Evolutionary conservation across 2,797 vertebrate genomes (phyloP), one percentile per base, ranked within the genome.

Genomic region (Diplodus puntazzo): DNA sequence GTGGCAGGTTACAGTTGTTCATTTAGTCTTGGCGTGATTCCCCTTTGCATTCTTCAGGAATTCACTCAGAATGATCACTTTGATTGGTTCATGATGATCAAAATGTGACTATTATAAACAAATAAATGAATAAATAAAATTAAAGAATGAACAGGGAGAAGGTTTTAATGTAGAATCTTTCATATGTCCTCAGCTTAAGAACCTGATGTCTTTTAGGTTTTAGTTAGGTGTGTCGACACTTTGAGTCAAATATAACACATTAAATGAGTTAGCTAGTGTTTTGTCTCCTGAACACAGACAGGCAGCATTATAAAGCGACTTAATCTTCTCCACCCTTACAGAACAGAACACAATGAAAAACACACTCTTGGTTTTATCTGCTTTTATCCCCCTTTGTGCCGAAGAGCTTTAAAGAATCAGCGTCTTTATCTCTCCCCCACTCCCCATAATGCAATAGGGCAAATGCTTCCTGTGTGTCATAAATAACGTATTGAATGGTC

Each of bases 401-500:
- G 61, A 85, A 88, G 87, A 91, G 92, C 91, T 90, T 93, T 93
- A 91, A 94, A 94, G 92, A 94, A 93, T 91, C 87, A 71, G 83
- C 87, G 53, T 90, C 90, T 93, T 93, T 92, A 94, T 92, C 92
- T 91, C 89, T 87, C 88, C 89, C 90, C 84, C 80, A 82, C 81
- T 87, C 80, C 75, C 83, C 84, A 85, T 95, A 96, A 96, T 95
- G 93, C 90, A 92, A 94, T 95, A 79, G 87, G 81, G 82, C 16
- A 77, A 92, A 87, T 84, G 93, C 93, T 95, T 95, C 95, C 94
- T 95, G 93, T 87, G 91, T 93, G 94, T 93, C 94, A 92, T 94
- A 92, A 95, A 93, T 93, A 92, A 94, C 93, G 91, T 93, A 94
- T 95, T 95, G 94, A 95, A 94, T 94, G 92, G 92, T 92, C 90